Conservation (phyloP, 2,888 invertebrate species). For the Catocala fraxini region DNA sequence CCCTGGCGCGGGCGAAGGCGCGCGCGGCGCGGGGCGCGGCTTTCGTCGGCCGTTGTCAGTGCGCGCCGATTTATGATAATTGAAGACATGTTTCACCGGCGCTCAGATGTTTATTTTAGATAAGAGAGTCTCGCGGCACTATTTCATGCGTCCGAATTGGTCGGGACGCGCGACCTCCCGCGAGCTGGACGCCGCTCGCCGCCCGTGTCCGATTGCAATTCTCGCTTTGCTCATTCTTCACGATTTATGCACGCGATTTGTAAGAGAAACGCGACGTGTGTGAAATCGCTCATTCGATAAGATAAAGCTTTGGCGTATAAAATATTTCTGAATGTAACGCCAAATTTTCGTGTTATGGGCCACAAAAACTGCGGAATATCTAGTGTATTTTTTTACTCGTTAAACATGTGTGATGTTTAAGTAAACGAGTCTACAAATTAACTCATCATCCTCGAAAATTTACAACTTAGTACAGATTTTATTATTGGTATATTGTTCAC, state of each 20-base stretch:
- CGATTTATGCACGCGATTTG: conserved; percentile 77
- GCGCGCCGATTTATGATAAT: conserved; percentile 86
- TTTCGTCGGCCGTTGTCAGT: conserved; percentile 79
- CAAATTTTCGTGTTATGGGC: conserved; percentile 44
- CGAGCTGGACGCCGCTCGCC: conserved; percentile 61
- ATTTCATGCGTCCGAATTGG: conserved; percentile 85
- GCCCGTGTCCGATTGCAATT: conserved; percentile 76
- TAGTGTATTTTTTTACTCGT: no score
- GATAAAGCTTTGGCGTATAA: conserved; percentile 58
- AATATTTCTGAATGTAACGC: conserved; percentile 55
- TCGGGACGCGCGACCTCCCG: conserved; percentile 81
- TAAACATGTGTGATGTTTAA: no score
- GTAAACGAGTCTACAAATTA: no score
- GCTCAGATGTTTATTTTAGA: conserved; percentile 87
- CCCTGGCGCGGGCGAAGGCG: conserved; percentile 54
- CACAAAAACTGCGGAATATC: conserved; percentile 28
- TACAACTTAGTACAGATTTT: no score
- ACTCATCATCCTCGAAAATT: no score
- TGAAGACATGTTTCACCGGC: conserved; percentile 87
- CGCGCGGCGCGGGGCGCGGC: conserved; percentile 71
- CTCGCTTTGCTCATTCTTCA: conserved; percentile 72
- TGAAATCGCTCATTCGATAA: conserved; percentile 73
- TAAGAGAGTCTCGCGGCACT: conserved; percentile 81
- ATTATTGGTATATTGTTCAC: no score
- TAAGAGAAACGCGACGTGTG: conserved; percentile 71